phyloP scores from a whole-genome alignment of 2,888 invertebrate species.

The Listrodromus nycthemerus region DNA sequence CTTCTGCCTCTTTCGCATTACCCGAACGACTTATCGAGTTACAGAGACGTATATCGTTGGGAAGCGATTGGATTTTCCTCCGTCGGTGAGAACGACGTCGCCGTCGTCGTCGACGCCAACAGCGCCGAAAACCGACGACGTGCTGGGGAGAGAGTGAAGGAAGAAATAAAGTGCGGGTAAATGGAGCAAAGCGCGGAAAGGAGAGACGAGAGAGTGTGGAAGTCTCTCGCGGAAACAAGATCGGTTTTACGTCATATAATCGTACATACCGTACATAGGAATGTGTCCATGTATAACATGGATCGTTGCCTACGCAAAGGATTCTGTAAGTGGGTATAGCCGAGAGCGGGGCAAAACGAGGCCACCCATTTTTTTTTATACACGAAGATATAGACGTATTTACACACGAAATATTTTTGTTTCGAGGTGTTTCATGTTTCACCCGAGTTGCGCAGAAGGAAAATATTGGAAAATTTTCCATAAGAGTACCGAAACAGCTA shows the following conservation, averaged over 20 bases:
- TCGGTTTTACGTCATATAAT: conserved; percentile 56
- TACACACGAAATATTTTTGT: not conserved
- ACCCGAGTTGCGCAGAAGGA: no score
- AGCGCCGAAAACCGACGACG: conserved; percentile 31
- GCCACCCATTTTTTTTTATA: not conserved
- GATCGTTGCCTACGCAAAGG: conserved; percentile 9
- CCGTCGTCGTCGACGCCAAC: conserved; percentile 61
- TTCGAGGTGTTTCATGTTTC: not conserved
- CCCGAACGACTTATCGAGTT: conserved; percentile 76
- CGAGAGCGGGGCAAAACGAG: not conserved
- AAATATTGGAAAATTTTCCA: no score
- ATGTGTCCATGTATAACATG: conserved; percentile 1
- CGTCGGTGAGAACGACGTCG: conserved; percentile 61
- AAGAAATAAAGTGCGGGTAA: conserved; percentile 38
- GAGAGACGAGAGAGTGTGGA: conserved; percentile 15
- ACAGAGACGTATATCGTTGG: conserved; percentile 76
- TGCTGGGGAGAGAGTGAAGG: conserved; percentile 63
- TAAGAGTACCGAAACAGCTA: no score
- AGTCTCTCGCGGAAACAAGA: conserved; percentile 56
- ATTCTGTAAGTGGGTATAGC: not conserved
- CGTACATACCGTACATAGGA: not conserved
- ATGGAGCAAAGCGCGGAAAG: conserved; percentile 22
- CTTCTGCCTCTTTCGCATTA: conserved; percentile 58
- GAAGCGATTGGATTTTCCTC: conserved; percentile 78
- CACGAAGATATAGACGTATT: not conserved